Percentiles rank a stretch among this genome's conserved stretches.
Evolutionary conservation across 2,888 invertebrate genomes (phyloP).

Genomic region (Pseudococcus jackbeardsleyi): DNA sequence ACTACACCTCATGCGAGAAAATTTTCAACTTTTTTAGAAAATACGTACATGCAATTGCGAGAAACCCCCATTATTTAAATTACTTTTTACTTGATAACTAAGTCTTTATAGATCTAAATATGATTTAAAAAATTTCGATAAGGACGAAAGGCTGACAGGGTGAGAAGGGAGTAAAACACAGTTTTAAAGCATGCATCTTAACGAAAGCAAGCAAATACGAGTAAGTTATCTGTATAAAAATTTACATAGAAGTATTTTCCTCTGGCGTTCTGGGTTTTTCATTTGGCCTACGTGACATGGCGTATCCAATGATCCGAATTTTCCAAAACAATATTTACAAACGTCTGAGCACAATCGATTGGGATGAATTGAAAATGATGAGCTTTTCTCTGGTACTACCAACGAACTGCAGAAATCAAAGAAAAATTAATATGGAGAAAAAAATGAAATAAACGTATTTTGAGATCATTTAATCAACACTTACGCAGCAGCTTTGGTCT

Average conservation of each 20-base stretch:
- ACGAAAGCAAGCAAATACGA: too few relatives aligned
- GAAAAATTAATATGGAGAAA: too few relatives aligned
- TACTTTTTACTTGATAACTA: not conserved
- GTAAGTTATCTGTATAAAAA: constrained; percentile 67
- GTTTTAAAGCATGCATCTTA: not conserved
- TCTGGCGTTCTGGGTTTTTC: constrained; percentile 84
- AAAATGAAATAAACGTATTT: too few relatives aligned
- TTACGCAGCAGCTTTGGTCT: constrained; percentile 58
- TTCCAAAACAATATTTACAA: constrained; percentile 89
- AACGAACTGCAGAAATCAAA: constrained; percentile 69
- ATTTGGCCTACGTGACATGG: constrained; percentile 90
- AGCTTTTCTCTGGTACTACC: constrained; percentile 89
- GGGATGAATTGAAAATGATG: constrained; percentile 89
- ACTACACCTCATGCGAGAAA: too few relatives aligned
- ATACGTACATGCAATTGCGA: not conserved
- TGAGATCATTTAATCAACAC: not conserved
- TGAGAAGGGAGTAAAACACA: not conserved
- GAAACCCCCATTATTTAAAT: not conserved
- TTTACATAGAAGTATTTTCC: constrained; percentile 83
- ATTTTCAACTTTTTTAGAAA: too few relatives aligned
- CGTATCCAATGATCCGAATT: constrained; percentile 87
- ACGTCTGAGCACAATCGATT: constrained; percentile 86
- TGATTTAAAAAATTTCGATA: not conserved
- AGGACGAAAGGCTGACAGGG: not conserved
- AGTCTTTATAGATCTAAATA: not conserved